A percentile compares a stretch with the other conserved stretches of the same genome.
phyloP scores from a whole-genome alignment of 2,113 vertebrate species.

The Rhipidura dahli region DNA sequence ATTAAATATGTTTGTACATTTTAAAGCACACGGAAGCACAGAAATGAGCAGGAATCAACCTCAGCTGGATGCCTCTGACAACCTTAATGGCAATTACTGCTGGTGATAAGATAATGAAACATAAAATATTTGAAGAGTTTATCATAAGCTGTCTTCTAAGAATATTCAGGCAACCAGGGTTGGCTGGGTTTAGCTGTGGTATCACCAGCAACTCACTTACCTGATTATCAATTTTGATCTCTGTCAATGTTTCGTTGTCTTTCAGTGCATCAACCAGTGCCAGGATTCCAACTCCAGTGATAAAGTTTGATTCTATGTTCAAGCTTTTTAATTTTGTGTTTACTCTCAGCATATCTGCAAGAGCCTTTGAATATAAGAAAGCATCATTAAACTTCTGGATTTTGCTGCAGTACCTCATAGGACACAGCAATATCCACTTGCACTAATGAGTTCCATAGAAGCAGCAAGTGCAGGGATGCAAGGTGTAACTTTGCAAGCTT shows the following conservation, averaged over 20 bases:
- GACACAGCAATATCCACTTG: not conserved
- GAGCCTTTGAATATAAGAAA: constrained; percentile 77
- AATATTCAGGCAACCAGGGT: not conserved
- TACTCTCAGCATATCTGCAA: constrained; percentile 89
- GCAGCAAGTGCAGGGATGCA: not conserved
- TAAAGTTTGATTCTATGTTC: constrained; percentile 96
- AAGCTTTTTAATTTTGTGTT: constrained; percentile 87
- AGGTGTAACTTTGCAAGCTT: not conserved
- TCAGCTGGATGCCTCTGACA: not conserved
- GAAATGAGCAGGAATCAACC: not conserved
- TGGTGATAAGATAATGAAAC: not conserved
- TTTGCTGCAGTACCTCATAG: not conserved
- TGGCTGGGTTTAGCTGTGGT: not conserved
- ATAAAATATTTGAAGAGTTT: not conserved
- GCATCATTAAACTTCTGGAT: not conserved
- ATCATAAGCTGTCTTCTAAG: not conserved
- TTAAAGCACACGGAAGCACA: not conserved
- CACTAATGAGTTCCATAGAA: not conserved
- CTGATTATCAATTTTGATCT: constrained; percentile 99
- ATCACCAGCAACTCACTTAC: constrained; percentile 50
- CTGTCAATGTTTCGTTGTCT: constrained; percentile 88
- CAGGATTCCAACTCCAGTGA: constrained; percentile 86
- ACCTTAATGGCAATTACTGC: not conserved
- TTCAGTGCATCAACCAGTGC: constrained; percentile 85
- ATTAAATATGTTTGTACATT: not conserved